Percentiles rank a stretch among this genome's conserved stretches.
Evolutionary conservation across 2,113 vertebrate genomes (phyloP).

Genomic region (Isichthys henryi): DNA sequence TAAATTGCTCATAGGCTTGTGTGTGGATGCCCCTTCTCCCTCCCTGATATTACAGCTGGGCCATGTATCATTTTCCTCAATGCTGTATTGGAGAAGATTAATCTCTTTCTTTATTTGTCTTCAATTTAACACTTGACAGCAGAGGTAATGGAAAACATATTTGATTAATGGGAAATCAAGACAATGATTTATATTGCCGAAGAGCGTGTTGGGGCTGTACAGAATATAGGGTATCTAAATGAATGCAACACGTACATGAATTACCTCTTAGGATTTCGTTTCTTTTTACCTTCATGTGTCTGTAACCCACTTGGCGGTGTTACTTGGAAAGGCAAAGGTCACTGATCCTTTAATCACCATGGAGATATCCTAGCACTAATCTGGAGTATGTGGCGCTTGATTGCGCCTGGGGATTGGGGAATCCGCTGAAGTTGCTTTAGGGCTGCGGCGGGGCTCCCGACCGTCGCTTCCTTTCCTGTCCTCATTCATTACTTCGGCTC

Average conservation of each 20-base stretch:
- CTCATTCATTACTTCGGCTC: constrained; percentile 52
- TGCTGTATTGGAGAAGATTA: neutral
- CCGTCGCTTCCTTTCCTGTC: constrained; percentile 9
- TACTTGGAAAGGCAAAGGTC: neutral
- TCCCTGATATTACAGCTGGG: neutral
- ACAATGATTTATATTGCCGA: neutral
- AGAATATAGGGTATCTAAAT: neutral
- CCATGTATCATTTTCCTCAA: neutral
- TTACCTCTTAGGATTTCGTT: neutral
- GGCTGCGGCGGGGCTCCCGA: neutral
- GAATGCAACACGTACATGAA: neutral
- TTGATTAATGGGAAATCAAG: constrained; percentile 2
- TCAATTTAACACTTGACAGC: neutral
- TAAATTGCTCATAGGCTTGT: too few relatives aligned
- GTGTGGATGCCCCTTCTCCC: neutral
- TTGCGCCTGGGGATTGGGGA: neutral
- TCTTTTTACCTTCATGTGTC: neutral
- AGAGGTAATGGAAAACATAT: constrained; percentile 9
- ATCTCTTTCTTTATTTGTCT: neutral
- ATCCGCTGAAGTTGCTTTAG: neutral
- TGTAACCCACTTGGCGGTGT: constrained; percentile 11
- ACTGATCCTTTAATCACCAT: constrained; percentile 10
- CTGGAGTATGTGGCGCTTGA: neutral
- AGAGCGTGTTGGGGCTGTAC: neutral
- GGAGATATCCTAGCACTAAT: constrained; percentile 8